Conservation (phyloP, 2,797 vertebrate species). For the Hoplostethus atlanticus region DNA sequence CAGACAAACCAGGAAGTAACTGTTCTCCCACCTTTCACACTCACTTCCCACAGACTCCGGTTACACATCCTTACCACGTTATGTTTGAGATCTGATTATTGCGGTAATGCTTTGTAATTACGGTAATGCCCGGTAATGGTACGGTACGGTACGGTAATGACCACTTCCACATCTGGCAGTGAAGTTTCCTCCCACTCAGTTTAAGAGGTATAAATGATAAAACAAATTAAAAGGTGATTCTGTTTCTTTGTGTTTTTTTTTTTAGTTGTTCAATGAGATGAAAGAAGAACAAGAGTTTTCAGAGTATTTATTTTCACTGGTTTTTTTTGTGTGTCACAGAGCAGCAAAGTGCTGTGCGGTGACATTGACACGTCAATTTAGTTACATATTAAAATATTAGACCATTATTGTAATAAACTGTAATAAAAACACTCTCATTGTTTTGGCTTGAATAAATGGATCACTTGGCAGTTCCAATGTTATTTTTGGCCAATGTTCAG, state of each 20-base stretch:
- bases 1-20: slow-evolving; percentile 48
- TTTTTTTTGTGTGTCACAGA: slow-evolving; percentile 41
- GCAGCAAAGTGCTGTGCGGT: slow-evolving; percentile 29
- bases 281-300: slow-evolving; percentile 21
- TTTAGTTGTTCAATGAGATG: slow-evolving; percentile 29
- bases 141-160: no score
- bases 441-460: no score
- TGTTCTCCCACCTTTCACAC: no score
- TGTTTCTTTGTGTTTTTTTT: no score
- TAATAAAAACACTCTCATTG: neutral
- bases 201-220: no score
- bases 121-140: no score
- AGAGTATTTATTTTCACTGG: slow-evolving; percentile 44
- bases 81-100: neutral
- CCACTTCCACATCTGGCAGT: neutral
- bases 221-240: no score
- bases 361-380: slow-evolving; percentile 46
- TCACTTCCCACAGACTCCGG: neutral
- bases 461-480: no score
- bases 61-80: neutral
- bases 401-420: neutral
- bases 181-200: neutral
- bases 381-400: neutral
- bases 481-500: no score
- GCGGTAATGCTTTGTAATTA: neutral